Conservation (phyloP, 64 coral and sea anemone species). For the Actinia tenebrosa region DNA sequence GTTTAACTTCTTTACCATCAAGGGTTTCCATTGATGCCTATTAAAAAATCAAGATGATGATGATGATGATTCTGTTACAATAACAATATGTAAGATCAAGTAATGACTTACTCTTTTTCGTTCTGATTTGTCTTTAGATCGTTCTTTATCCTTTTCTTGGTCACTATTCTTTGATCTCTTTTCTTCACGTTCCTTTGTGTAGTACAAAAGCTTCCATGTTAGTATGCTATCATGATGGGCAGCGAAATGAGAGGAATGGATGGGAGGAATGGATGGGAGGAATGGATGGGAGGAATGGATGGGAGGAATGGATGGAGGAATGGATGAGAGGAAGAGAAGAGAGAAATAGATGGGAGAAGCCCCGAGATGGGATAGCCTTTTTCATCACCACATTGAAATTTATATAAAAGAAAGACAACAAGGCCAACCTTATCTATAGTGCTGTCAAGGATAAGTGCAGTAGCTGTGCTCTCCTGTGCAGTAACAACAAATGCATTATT, state of each 20-base stretch:
- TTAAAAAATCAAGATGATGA: neutral
- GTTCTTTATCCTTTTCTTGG: conserved; percentile 63
- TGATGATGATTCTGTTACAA: neutral
- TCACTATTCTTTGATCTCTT: conserved; percentile 59
- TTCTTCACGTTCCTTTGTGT: conserved; percentile 32
- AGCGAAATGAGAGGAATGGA: no score
- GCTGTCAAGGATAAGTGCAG: neutral
- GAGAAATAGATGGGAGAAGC: no score
- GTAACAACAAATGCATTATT: neutral
- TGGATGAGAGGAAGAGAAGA: no score
- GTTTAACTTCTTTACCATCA: conserved; percentile 80
- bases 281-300: no score
- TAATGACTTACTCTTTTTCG: conserved; percentile 44
- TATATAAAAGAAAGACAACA: neutral
- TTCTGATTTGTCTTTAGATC: conserved; percentile 43
- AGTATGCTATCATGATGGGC: neutral
- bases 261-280: no score
- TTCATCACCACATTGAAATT: no score
- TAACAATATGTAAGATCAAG: no score
- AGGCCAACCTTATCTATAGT: conserved; percentile 2
- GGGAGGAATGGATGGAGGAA: no score
- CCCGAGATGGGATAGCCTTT: no score
- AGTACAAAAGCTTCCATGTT: neutral
- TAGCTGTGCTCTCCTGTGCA: conserved; percentile 13
- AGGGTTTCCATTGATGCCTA: conserved; percentile 50